Evolutionary conservation across 2,113 vertebrate genomes (phyloP).

Genomic region (Percina caprodes): DNA sequence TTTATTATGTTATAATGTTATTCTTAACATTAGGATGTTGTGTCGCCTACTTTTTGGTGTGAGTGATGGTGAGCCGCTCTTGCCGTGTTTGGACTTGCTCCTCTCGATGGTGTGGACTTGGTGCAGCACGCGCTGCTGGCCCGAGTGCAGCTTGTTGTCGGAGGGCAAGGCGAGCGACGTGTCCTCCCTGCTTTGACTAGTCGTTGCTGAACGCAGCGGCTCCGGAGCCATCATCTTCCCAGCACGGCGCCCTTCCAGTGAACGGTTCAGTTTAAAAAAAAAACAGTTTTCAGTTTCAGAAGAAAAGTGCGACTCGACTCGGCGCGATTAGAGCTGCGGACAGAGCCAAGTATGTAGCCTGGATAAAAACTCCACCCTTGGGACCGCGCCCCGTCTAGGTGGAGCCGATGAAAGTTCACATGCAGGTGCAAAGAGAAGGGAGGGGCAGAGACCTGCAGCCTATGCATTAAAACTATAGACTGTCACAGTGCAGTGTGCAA

Average conservation of each 20-base stretch:
- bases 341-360: neutral
- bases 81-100: constrained; percentile 65
- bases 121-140: constrained; percentile 78
- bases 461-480: too few species aligned
- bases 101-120: constrained; percentile 82
- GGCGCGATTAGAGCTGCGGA: neutral
- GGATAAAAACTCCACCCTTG: constrained; percentile 54
- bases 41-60: constrained; percentile 64
- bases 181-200: constrained; percentile 61
- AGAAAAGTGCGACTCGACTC: neutral
- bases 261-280: neutral
- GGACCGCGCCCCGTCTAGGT: constrained; percentile 61
- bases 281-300: neutral
- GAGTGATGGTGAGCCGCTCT: constrained; percentile 20
- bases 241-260: neutral
- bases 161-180: constrained; percentile 84
- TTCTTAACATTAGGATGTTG: neutral
- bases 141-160: constrained; percentile 68
- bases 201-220: constrained; percentile 72
- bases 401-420: constrained; percentile 10
- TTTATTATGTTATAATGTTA: too few species aligned
- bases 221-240: constrained; percentile 70
- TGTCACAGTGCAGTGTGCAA: neutral
- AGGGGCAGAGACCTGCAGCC: neutral
- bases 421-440: constrained; percentile 30